phyloP scores from a whole-genome alignment of 2,113 vertebrate species.

The Burhinus bistriatus region DNA sequence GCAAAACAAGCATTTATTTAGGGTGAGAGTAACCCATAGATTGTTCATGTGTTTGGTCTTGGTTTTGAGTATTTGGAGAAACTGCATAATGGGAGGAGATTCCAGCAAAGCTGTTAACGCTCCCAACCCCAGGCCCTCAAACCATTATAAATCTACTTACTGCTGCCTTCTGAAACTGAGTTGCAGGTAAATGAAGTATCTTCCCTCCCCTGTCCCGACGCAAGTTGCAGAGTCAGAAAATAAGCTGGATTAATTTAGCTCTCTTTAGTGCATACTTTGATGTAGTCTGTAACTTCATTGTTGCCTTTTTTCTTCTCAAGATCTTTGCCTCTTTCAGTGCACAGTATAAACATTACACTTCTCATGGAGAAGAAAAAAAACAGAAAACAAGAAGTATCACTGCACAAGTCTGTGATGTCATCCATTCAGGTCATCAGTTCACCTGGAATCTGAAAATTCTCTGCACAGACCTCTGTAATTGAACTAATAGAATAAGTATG shows the following conservation, averaged over 20 bases:
- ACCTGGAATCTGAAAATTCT: not conserved
- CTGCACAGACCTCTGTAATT: not conserved
- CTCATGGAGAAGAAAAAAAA: not conserved
- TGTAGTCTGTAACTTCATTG: not conserved
- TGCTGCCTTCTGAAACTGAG: not conserved
- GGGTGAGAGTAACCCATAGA: not conserved
- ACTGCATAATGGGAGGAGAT: not conserved
- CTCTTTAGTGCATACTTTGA: accelerated
- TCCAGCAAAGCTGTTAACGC: not conserved
- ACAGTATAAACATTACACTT: not conserved
- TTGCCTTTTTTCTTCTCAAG: not conserved
- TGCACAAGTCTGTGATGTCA: not conserved
- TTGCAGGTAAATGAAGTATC: not conserved
- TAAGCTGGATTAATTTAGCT: not conserved
- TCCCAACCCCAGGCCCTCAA: accelerated
- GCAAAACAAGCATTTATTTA: not conserved
- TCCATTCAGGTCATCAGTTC: not conserved
- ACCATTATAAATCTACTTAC: not conserved
- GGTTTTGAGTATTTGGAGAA: not conserved
- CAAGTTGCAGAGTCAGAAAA: not conserved
- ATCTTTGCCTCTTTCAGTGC: not conserved
- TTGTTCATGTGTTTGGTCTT: not conserved
- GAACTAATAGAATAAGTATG: not conserved
- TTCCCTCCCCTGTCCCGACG: not conserved
- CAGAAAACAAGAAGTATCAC: not conserved